Conservation (phyloP, 2,888 invertebrate species). For the Aspidiotus rigidus region DNA sequence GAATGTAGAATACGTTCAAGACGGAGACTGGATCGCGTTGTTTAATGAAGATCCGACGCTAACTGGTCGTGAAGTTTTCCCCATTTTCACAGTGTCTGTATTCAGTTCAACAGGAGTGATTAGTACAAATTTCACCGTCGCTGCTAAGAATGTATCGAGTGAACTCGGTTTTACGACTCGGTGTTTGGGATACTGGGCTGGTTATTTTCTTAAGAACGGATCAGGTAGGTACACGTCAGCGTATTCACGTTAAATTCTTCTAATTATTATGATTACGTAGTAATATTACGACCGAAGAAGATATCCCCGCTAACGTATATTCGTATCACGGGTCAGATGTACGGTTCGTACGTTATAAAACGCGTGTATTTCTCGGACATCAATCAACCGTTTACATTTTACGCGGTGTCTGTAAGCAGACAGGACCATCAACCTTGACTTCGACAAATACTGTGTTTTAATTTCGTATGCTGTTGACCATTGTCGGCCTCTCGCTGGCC, state of each 20-base stretch:
- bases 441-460: not conserved
- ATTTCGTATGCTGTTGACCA: not conserved
- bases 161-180: not conserved
- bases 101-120: slow-evolving; percentile 9
- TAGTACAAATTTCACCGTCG: slow-evolving; percentile 3
- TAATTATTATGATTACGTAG: not conserved
- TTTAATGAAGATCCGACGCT: slow-evolving; percentile 21
- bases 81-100: slow-evolving; percentile 11
- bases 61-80: slow-evolving; percentile 2
- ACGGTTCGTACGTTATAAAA: too few species aligned
- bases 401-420: too few species aligned
- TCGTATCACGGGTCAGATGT: too few species aligned
- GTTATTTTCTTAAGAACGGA: slow-evolving; percentile 13
- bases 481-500: not conserved
- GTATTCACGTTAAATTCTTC: not conserved
- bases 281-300: too few species aligned
- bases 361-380: too few species aligned
- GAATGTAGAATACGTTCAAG: slow-evolving; percentile 22
- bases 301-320: too few species aligned
- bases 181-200: slow-evolving; percentile 25
- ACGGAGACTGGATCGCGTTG: slow-evolving; percentile 27
- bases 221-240: slow-evolving; percentile 12
- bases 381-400: too few species aligned
- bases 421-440: too few species aligned
- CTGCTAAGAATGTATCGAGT: slow-evolving; percentile 7